Conservation (phyloP, 1,140 invertebrate genomes). For the Drosophila trapezifrons region DNA sequence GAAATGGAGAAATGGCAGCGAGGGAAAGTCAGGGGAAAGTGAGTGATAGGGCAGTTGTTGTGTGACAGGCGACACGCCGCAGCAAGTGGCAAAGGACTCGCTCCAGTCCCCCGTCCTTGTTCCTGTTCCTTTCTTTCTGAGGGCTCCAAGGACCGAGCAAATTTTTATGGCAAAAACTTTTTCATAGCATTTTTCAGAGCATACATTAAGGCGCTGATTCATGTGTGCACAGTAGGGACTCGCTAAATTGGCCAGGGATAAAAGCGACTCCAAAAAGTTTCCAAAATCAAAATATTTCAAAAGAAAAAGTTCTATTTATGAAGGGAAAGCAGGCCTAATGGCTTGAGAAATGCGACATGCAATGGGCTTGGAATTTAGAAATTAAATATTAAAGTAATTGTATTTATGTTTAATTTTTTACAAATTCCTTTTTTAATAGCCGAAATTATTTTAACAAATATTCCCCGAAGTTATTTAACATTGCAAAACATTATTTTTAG, state of each 20-base stretch:
- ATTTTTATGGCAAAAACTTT: conserved; percentile 76
- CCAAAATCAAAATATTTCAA: conserved; percentile 3
- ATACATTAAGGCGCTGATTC: conserved; percentile 50
- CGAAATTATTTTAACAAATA: too few species aligned
- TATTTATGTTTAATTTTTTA: background rate
- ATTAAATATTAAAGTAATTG: background rate
- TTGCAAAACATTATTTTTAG: too few species aligned
- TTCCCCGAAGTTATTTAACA: too few species aligned
- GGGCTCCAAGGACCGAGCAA: conserved; percentile 38
- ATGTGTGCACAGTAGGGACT: conserved; percentile 31
- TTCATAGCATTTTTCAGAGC: conserved; percentile 60
- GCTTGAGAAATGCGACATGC: background rate
- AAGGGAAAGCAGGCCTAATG: background rate
- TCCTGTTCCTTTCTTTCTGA: background rate
- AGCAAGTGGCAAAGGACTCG: conserved; percentile 52
- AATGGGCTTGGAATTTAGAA: background rate
- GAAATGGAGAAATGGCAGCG: conserved; percentile 23
- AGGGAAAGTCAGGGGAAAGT: conserved; percentile 19
- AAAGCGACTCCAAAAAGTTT: background rate
- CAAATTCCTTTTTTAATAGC: background rate
- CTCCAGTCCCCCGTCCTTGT: background rate
- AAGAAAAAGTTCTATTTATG: background rate
- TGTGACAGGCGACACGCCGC: conserved; percentile 63
- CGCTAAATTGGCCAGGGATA: conserved; percentile 12
- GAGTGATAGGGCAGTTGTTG: conserved; percentile 69